These are phyloP conservation scores for Otolemur crassicaudatus DNA, from an alignment of 2,797 vertebrate species.

Conservation along the genomic window DNA sequence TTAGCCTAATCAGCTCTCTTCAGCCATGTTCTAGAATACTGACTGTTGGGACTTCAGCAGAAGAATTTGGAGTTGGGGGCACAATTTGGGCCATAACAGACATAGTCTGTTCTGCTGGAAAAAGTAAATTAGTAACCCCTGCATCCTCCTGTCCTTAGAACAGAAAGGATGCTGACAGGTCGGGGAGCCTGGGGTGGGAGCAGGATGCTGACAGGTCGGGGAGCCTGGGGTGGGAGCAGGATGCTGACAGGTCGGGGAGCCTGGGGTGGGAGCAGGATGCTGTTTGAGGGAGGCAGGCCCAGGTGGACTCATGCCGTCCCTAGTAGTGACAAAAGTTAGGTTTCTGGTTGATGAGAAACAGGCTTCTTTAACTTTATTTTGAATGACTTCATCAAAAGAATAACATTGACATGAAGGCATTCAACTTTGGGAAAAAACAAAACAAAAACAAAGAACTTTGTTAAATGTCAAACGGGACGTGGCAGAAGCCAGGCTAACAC, in stretches of 20 bases:
- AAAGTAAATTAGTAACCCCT: not conserved
- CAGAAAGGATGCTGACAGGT: not conserved
- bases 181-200: accelerated
- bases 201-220: too few relatives aligned
- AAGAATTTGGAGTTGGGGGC: too few relatives aligned
- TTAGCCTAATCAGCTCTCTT: not conserved
- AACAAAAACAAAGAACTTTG: not conserved
- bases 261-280: accelerated
- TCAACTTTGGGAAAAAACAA: not conserved
- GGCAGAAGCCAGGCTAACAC: not conserved
- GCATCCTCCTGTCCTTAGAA: not conserved
- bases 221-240: accelerated
- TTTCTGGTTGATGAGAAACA: not conserved
- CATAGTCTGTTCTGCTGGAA: not conserved
- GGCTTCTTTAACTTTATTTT: not conserved
- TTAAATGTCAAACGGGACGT: not conserved
- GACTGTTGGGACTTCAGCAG: not conserved
- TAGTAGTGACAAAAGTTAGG: accelerated
- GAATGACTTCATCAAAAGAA: not conserved
- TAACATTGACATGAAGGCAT: not conserved
- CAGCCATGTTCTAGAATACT: accelerated
- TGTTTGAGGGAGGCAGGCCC: not conserved
- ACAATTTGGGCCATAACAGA: too few relatives aligned
- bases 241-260: too few relatives aligned
- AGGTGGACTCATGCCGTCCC: accelerated